phyloP scores from a whole-genome alignment of 2,888 invertebrate genomes.

The Drosophila algonquin region DNA sequence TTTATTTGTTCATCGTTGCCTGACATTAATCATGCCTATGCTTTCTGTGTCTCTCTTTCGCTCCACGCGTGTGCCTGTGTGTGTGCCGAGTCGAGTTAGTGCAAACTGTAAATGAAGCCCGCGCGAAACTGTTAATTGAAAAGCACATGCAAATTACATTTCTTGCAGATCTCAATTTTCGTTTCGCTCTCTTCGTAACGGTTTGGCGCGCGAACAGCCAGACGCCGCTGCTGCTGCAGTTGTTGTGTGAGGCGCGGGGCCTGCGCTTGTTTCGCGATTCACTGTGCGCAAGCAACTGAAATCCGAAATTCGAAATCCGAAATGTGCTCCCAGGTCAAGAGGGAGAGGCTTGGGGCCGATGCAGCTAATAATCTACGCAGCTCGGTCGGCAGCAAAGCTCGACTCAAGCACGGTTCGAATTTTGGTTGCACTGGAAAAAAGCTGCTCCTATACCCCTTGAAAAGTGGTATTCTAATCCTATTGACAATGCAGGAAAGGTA shows the following conservation, averaged over 20 bases:
- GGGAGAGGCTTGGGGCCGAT: constrained; percentile 21
- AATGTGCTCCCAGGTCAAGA: constrained; percentile 33
- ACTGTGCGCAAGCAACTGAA: constrained; percentile 71
- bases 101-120: neutral
- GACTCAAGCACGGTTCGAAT: neutral
- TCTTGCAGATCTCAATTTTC: constrained; percentile 12
- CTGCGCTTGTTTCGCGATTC: constrained; percentile 70
- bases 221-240: neutral
- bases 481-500: too few relatives aligned
- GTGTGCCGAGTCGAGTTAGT: constrained; percentile 15
- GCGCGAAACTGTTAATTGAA: constrained; percentile 8
- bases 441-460: too few relatives aligned
- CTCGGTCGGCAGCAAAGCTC: constrained; percentile 19
- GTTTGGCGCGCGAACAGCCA: constrained; percentile 41
- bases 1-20: constrained; percentile 6
- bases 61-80: constrained; percentile 8
- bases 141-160: constrained; percentile 43
- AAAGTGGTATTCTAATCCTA: neutral
- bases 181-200: constrained; percentile 24
- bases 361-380: constrained; percentile 32
- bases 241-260: constrained; percentile 2
- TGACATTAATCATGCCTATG: constrained; percentile 25
- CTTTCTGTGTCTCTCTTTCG: constrained; percentile 1
- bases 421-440: neutral
- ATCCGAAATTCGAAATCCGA: constrained; percentile 26